Conservation (phyloP, 1,140 invertebrate species). For the Pinna nobilis region DNA sequence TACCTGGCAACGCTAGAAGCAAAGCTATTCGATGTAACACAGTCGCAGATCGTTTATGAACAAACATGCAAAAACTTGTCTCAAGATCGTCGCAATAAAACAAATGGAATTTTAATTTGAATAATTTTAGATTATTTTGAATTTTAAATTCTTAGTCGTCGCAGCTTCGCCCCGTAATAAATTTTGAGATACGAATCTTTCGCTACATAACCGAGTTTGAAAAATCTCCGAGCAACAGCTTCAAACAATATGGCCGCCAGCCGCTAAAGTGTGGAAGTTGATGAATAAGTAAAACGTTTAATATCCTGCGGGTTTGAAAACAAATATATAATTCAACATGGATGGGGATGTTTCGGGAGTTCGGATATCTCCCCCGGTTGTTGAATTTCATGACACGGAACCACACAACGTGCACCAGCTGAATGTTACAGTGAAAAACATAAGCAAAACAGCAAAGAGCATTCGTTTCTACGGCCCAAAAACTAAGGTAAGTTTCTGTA, state of each 20-base stretch:
- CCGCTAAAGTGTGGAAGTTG: constrained; percentile 12
- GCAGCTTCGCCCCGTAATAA: no score
- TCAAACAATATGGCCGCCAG: constrained; percentile 65
- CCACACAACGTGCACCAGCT: constrained; percentile 58
- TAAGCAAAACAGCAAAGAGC: constrained; percentile 66
- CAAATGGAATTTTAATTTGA: neutral
- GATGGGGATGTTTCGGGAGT: constrained; percentile 69
- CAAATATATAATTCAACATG: constrained; percentile 50
- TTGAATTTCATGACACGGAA: constrained; percentile 69
- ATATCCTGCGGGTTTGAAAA: constrained; percentile 6
- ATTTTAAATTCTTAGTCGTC: no score
- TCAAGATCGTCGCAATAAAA: no score
- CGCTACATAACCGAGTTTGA: constrained; percentile 1
- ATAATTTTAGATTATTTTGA: neutral
- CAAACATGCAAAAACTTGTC: no score
- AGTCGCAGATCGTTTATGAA: no score
- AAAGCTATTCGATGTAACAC: no score
- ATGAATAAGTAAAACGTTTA: neutral
- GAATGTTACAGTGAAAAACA: constrained; percentile 70
- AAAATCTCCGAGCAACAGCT: constrained; percentile 55
- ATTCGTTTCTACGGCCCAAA: constrained; percentile 71
- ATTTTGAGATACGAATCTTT: constrained; percentile 7
- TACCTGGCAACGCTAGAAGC: constrained; percentile 51
- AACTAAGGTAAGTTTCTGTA: constrained; percentile 60
- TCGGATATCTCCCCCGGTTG: constrained; percentile 63